Evolutionary conservation across 2,797 vertebrate species (phyloP), one percentile per base, ranked within the genome.

Genomic region (Dicrostonyx torquatus): DNA sequence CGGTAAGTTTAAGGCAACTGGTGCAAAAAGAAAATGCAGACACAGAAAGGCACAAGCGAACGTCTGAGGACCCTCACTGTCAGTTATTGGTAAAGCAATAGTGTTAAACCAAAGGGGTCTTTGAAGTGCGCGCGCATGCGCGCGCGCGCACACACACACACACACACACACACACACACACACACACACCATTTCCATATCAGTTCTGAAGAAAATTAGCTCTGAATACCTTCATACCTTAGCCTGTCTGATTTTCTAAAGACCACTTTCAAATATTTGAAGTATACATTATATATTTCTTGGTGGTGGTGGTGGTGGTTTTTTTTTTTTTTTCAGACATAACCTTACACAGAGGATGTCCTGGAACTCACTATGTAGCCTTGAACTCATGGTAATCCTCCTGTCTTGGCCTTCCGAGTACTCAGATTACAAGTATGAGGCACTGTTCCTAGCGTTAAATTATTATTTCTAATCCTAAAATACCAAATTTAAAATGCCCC

Each of bases 141-240:
- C 29, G 53, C 20, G 18, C 5, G 18, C 22, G 22, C 60, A 26
- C 22, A 24, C 34, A 26, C 34, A 58, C 77, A 55, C 50, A 17
- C 79, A 62, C 55, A 20, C 53, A 37, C 50, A 37, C 50, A 55
- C 77, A 34, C 75, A 62, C 78, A 60, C 58, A 15, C 77, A 85
- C 76, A 75, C 1, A 70, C 34, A 89, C 6, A 1, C 1, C 2
- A 4, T 82, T 43, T 84, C 18, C 60, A 48, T 66, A 66, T 66
- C 60, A 34, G 29, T 66, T 82, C 90, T 83, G 17, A 88, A 95
- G 40, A 86, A 40, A 93, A 94, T 73, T 1, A 66, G 17, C 72
- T 83, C 1, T 34, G 58, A 78, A 82, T 12, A 11, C 53, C 79
- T 58, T 90, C 84, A 73, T 85, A 82, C 55, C 85, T 94, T 26